A percentile compares a stretch with the other conserved stretches of the same genome.
Evolutionary conservation across 1,140 invertebrate species (phyloP).

Genomic region (Cotesia typhae): DNA sequence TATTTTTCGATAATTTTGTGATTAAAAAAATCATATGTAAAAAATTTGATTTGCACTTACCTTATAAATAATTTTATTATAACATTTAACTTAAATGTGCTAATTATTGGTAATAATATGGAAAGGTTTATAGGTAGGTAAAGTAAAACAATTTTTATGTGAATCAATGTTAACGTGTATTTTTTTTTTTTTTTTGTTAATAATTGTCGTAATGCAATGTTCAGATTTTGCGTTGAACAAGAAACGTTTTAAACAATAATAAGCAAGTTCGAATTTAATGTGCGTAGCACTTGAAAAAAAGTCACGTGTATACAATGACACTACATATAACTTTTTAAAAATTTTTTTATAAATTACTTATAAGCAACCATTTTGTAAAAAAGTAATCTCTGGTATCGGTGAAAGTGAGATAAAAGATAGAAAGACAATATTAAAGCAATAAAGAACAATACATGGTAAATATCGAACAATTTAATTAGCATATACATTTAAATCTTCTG

Average conservation of each 20-base stretch:
- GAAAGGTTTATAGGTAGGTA: neutral
- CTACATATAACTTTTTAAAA: conserved; percentile 32
- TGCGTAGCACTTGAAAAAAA: conserved; percentile 61
- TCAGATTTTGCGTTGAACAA: conserved; percentile 48
- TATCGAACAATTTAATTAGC: conserved; percentile 3
- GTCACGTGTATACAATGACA: conserved; percentile 45
- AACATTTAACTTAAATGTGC: too few relatives aligned
- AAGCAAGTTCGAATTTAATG: conserved; percentile 49
- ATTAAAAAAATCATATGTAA: too few relatives aligned
- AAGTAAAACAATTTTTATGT: conserved; percentile 29
- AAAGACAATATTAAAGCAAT: conserved; percentile 31
- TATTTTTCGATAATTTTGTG: too few relatives aligned
- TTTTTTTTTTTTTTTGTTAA: conserved; percentile 52
- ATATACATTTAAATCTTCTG: conserved; percentile 12
- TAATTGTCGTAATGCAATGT: conserved; percentile 45
- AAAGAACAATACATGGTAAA: conserved; percentile 33
- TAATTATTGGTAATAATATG: too few relatives aligned
- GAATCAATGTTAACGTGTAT: conserved; percentile 57
- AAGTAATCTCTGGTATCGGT: conserved; percentile 52
- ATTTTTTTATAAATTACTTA: conserved; percentile 52
- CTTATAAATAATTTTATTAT: neutral
- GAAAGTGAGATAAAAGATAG: conserved; percentile 2
- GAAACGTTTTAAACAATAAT: conserved; percentile 51
- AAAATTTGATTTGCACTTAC: neutral
- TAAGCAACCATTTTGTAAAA: conserved; percentile 56